Evolutionary conservation across 37 sponge, comb jelly and placozoan species (phyloP), one percentile per base, ranked within the genome.

Genomic region (Eunapius fragilis): DNA sequence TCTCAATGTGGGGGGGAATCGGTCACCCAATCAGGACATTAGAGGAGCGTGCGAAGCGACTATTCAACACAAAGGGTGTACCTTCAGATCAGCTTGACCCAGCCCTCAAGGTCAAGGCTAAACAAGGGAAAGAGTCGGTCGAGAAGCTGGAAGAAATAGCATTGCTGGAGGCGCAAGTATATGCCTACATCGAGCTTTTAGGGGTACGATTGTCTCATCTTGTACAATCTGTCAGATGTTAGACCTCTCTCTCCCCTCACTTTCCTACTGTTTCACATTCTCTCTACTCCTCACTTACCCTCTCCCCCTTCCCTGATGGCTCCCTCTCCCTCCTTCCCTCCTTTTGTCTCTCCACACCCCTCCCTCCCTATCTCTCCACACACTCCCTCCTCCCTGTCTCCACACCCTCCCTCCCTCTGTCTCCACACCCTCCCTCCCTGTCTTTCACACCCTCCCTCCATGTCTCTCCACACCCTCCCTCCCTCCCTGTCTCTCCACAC

Each of bases 31-130:
- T 5, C 48, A 94, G 98, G 3, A 97, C 99, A 24, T 76, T 99
- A 35, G 93, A 95, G 74, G 95, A 99, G 83, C 71, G 99, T 23
- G 97, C 98, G 0, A 37, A 92, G 76, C 68, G 99, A 24, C 93
- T 99, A 17, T 99, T 95, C 81, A 31, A 68, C 70, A 93, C 96
- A 0, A 97, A 97, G 70, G 99, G 93, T 22, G 68, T 77, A 30
- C 47, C 86, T 0, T 71, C 89, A 26, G 67, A 72, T 2, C 69
- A 80, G 0, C 72, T 98, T 24, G 96, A 93, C 74, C 80, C 94
- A 1, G 76, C 94, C 14, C 72, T 92, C 68, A 95, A 93, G 87
- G 96, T 94, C 70, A 97, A 95, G 75, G 81, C 89, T 7, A 91
- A 93, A 47, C 82, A 87, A 80, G 81, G 81, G 47, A 28, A 78